Percentiles rank a stretch among this genome's conserved stretches.
These are phyloP conservation scores for Ochropleura leucogaster DNA, from an alignment of 2,888 invertebrate genomes.

Conservation along the genomic window DNA sequence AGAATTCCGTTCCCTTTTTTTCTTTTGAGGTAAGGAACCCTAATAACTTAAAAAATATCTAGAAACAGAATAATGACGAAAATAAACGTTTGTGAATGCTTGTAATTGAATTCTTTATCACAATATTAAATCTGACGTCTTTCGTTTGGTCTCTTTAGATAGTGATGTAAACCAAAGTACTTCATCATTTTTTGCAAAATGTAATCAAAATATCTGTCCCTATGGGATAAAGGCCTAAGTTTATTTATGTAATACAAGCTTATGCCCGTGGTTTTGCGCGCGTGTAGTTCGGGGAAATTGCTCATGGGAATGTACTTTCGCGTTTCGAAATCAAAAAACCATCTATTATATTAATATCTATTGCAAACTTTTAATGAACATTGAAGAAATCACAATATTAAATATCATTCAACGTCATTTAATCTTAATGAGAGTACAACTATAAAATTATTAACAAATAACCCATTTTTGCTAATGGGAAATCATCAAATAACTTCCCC, in stretches of 20 bases:
- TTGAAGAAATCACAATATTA: not conserved
- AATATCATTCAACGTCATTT: not conserved
- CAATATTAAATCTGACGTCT: conserved; percentile 9
- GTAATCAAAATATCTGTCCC: not conserved
- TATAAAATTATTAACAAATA: not conserved
- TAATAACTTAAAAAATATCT: not conserved
- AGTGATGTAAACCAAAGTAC: not conserved
- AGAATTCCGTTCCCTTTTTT: no score
- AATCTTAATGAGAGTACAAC: not conserved
- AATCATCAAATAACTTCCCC: no score
- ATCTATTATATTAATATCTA: no score
- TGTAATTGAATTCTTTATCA: conserved; percentile 16
- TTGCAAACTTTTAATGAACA: not conserved
- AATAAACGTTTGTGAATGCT: not conserved
- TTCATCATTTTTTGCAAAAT: not conserved
- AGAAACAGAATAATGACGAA: not conserved
- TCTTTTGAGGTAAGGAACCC: no score
- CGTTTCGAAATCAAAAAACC: no score
- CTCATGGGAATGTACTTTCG: no score
- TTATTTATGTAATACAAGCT: not conserved
- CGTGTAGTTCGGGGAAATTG: no score
- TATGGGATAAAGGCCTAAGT: not conserved
- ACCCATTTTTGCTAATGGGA: no score
- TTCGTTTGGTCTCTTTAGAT: not conserved
- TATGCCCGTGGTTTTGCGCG: no score